Evolutionary conservation across 2,113 vertebrate genomes (phyloP).

Genomic region (Isurus oxyrinchus): DNA sequence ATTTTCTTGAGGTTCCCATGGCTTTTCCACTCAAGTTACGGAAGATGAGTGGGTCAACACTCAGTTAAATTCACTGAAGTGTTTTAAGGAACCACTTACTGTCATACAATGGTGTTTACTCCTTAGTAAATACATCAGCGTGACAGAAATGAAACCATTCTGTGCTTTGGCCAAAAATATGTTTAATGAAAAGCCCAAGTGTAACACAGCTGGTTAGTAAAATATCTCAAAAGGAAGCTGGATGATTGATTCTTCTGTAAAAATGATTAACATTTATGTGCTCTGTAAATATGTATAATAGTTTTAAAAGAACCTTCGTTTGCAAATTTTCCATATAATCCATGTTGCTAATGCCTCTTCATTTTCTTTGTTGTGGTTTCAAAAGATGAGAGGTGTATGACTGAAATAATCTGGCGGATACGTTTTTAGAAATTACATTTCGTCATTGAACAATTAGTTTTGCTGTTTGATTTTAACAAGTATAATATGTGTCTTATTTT

Average conservation of each 20-base stretch:
- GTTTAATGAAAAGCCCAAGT: not conserved
- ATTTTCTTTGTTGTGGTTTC: not conserved
- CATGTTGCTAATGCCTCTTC: not conserved
- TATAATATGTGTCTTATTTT: not conserved
- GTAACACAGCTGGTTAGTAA: not conserved
- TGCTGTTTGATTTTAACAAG: not conserved
- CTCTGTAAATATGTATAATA: not conserved
- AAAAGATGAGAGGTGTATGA: not conserved
- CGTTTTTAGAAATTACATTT: not conserved
- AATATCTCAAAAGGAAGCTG: not conserved
- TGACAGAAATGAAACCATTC: not conserved
- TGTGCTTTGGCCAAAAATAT: not conserved
- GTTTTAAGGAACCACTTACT: not conserved
- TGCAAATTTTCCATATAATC: not conserved
- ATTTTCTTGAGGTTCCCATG: not conserved
- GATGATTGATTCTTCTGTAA: not conserved
- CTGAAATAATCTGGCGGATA: not conserved
- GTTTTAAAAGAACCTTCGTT: not conserved
- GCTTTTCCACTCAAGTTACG: not conserved
- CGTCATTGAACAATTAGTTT: not conserved
- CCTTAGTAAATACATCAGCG: not conserved
- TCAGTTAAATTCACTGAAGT: not conserved
- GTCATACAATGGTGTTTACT: not conserved
- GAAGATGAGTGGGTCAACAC: not conserved
- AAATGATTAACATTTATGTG: not conserved